Base-by-base conservation (phyloP, 2,888 invertebrate species). In the Euplexia lucipara region DNA sequence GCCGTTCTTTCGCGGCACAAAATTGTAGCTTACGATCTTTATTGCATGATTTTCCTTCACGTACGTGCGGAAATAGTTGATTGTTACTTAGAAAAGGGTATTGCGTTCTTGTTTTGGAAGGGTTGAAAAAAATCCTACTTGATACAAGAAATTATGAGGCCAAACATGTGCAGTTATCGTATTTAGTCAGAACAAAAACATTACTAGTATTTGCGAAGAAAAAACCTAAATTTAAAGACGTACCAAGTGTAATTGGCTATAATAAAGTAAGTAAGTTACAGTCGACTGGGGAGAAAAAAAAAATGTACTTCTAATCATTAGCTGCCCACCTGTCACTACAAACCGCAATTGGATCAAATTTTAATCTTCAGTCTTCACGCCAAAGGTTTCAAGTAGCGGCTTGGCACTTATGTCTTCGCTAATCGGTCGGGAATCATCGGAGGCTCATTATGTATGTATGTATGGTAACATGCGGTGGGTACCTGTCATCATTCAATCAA, bases 341-440 rank as follows among this genome's bases (percentile, higher is more conserved):
- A 22, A 44, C 41, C 45, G 65, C 65, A 76, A 72, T 72, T 72
- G 65, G 72, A 71, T 72, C 64, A 71, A 53, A 20, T 18, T 56
- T 49, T 63, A 71, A 72, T 76, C 77, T 56, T 18, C 30, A 39
- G 52, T 37, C 64, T 76, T 71, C 77, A 56, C 64, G 51, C 77
- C 42, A 76, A 76, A 39, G 56, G 73, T 67, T 56, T 73, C 74
- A 78, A 78, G 59, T 66, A 56, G 44, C 12, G 22, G 9, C 37
- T 52, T 53, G n/a, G 65, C 54, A 52, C 34, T 76, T 52, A 49
- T 39, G 30, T 18, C 48, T 42, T 51, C 10, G 30, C 34, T 73
- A 69, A 76, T 65, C 62, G 52, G 35, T 51, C 34, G 30, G 18
- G 37, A n/a, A 44, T 72, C 67, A 47, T 66, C 30, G 37, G 9